These are phyloP conservation scores for Polyergus mexicanus DNA, from an alignment of 1,140 invertebrate species.

Conservation along the genomic window DNA sequence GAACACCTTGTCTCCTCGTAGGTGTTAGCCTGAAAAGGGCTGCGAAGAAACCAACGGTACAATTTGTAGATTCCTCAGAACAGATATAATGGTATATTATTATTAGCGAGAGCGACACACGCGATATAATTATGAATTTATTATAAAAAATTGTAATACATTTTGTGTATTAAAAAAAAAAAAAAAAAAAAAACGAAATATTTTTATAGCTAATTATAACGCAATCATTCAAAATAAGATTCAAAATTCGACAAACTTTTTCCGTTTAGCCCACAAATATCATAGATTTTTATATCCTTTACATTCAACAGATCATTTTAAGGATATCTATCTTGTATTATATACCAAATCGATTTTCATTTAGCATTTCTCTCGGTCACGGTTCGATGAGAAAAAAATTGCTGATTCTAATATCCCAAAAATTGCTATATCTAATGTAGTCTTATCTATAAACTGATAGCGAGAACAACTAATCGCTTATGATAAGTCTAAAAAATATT, in stretches of 20 bases:
- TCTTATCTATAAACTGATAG: background rate
- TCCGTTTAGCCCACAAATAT: background rate
- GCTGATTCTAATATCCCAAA: too few species aligned
- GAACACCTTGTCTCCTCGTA: conserved; percentile 57
- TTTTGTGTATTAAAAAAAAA: background rate
- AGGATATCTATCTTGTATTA: background rate
- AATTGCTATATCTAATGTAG: too few species aligned
- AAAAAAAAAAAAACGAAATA: background rate
- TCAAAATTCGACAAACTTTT: background rate
- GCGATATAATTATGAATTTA: conserved; percentile 10
- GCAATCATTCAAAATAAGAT: background rate
- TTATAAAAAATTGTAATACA: background rate
- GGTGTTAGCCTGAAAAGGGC: conserved; percentile 50
- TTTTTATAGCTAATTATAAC: background rate
- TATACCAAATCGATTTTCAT: conserved; percentile 1
- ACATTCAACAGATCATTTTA: conserved; percentile 12
- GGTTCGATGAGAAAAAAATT: conserved; percentile 1
- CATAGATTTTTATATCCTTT: conserved; percentile 10
- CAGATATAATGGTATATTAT: background rate
- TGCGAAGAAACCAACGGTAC: conserved; percentile 25
- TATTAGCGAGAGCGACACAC: background rate
- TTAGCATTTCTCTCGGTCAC: background rate
- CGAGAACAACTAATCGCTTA: background rate
- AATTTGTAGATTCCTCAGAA: conserved; percentile 18
- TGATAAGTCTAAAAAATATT: too few species aligned